Conservation (phyloP, 2,888 invertebrate species). For the Leptura quadrifasciata region DNA sequence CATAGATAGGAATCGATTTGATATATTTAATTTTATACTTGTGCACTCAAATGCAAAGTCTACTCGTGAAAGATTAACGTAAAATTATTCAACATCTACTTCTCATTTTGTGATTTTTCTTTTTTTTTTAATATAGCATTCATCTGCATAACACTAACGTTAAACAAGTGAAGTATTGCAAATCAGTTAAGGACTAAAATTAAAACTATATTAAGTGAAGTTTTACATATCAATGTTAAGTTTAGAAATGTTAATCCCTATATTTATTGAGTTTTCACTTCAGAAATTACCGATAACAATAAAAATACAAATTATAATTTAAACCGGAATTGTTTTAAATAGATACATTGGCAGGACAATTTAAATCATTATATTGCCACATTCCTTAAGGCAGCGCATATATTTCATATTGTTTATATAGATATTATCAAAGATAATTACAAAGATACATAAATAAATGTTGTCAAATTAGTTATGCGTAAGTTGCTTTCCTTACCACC, state of each 20-base stretch:
- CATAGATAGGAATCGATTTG: no score
- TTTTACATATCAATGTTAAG: not conserved
- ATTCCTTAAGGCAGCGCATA: slow-evolving; percentile 4
- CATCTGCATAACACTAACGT: not conserved
- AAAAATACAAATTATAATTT: slow-evolving; percentile 3
- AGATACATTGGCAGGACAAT: slow-evolving; percentile 5
- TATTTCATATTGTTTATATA: slow-evolving; percentile 27
- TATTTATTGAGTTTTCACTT: slow-evolving; percentile 5
- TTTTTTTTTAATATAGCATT: not conserved
- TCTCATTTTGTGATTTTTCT: not conserved
- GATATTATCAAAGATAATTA: slow-evolving; percentile 28
- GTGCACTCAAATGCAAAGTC: no score
- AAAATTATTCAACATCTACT: no score
- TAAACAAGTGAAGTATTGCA: not conserved
- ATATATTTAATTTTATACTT: no score
- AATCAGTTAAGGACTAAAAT: not conserved
- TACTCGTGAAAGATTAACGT: no score
- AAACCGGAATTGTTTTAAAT: slow-evolving; percentile 17
- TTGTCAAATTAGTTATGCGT: slow-evolving; percentile 23
- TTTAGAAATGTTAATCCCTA: not conserved
- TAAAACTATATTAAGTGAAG: not conserved
- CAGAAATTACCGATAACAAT: not conserved
- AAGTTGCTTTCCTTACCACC: slow-evolving; percentile 6
- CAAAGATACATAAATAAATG: slow-evolving; percentile 15
- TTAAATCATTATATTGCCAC: slow-evolving; percentile 26